Evolutionary conservation across 2,888 invertebrate species (phyloP), one percentile per base, ranked within the genome.

Genomic region (Tetranychus truncatus): DNA sequence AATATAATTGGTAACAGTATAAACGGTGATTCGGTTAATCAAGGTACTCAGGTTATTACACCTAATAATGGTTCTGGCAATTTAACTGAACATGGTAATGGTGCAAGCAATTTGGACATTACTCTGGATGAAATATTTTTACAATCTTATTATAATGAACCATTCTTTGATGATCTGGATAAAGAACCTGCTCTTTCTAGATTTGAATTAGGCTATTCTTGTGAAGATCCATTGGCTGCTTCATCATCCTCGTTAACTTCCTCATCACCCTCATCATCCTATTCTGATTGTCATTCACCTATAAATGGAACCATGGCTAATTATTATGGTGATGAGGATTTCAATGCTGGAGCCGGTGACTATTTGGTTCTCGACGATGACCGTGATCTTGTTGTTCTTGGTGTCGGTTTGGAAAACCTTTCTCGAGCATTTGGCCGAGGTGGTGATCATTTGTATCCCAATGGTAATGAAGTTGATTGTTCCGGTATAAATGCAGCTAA

Each of bases 341-440:
- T 69, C 4, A 24, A 20, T 11, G 5, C n/a, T 3, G 34, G 34
- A 18, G 1, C 21, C 11, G 34, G 69, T 15, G 69, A 69, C 8
- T 34, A 20, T 24, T 45, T 55, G 75, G 24, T n/a, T n/a, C n/a
- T 34, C 15, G 34, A 24, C n/a, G 20, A 21, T 55, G 74, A 72
- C 45, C 55, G 69, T 45, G 82, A 82, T 71, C 79, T 83, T 46
- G 81, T 82, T 18, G 83, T 83, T 45, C 78, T 83, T 21, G 83
- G 82, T 6, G 82, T 83, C 1, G 82, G 81, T 11, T 79, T 83
- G 21, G 72, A 77, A 15, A 76, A 77, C 20, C 66, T 77, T 65
- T 69, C 69, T 1, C 11, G 34, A 9, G 34, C 21, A 9, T 69
- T 69, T 69, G 55, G 55, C 15, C 55, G 55, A 55, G 55, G 55